A percentile compares a stretch with the other conserved stretches of the same genome.
These are phyloP conservation scores for Aulostomus chinensis DNA, from an alignment of 2,797 vertebrate genomes.

Conservation along the genomic window DNA sequence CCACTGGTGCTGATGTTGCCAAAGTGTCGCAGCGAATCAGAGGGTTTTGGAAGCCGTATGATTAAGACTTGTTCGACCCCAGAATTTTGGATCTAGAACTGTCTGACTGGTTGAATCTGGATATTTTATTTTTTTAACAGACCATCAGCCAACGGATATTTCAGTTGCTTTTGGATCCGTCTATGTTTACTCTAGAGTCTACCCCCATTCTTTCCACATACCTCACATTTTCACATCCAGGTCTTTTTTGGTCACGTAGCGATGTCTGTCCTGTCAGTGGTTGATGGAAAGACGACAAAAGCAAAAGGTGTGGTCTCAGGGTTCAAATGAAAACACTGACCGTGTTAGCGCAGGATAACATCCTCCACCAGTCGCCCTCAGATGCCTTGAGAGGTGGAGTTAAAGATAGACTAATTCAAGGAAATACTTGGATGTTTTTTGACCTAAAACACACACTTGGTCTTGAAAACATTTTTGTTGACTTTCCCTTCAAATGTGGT, in stretches of 20 bases:
- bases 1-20: constrained; percentile 29
- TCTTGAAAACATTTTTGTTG: too few species aligned
- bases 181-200: constrained; percentile 66
- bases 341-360: too few species aligned
- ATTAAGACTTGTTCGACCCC: constrained; percentile 10
- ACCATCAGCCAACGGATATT: constrained; percentile 41
- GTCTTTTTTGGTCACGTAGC: constrained; percentile 38
- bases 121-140: constrained; percentile 42
- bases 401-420: too few species aligned
- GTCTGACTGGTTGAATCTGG: constrained; percentile 49
- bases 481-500: too few species aligned
- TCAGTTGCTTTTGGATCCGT: constrained; percentile 72
- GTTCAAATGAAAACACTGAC: constrained; percentile 27
- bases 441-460: too few species aligned
- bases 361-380: too few species aligned
- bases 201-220: constrained; percentile 72
- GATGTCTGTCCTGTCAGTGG: constrained; percentile 20
- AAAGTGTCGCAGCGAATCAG: constrained; percentile 30
- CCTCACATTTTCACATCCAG: constrained; percentile 66
- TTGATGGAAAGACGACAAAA: constrained; percentile 30
- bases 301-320: constrained; percentile 13
- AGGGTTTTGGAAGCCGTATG: constrained; percentile 7
- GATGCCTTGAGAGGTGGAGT: too few species aligned
- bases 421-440: too few species aligned
- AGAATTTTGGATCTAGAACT: constrained; percentile 24